Conservation (phyloP, 2,797 vertebrate genomes). For the Antennarius maculatus region DNA sequence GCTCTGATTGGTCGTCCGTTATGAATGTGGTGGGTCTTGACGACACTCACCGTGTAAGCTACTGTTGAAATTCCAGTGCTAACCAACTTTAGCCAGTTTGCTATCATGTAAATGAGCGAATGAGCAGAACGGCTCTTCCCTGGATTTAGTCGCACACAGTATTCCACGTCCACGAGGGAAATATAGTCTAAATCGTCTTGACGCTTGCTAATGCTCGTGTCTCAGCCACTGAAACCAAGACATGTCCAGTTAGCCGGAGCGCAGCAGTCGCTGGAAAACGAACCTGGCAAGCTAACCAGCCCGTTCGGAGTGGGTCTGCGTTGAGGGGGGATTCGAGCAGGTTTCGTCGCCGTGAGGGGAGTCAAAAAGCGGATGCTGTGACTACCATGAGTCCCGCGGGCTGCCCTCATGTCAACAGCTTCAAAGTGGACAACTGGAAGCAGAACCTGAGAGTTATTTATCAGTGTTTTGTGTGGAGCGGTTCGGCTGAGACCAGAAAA, state of each 20-base stretch:
- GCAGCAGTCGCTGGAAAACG: constrained; percentile 69
- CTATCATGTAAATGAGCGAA: constrained; percentile 69
- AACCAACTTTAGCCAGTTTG: constrained; percentile 81
- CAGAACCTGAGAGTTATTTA: constrained; percentile 96
- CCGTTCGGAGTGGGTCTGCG: constrained; percentile 47
- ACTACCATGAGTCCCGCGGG: constrained; percentile 91
- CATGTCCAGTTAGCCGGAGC: constrained; percentile 73
- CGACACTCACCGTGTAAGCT: constrained; percentile 62
- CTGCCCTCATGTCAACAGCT: constrained; percentile 94
- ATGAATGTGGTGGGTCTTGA: constrained; percentile 66
- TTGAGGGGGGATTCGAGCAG: constrained; percentile 49
- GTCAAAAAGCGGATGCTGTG: constrained; percentile 70
- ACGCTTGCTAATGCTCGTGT: constrained; percentile 64
- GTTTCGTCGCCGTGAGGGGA: constrained; percentile 58
- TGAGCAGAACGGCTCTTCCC: constrained; percentile 19
- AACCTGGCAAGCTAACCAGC: constrained; percentile 66
- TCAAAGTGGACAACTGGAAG: constrained; percentile 99
- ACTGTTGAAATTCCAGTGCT: constrained; percentile 84
- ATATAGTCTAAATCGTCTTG: constrained; percentile 42
- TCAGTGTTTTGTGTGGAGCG: constrained; percentile 98
- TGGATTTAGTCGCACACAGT: constrained; percentile 18
- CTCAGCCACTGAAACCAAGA: constrained; percentile 53
- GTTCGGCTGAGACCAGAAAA: constrained; percentile 93
- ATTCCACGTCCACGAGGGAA: constrained; percentile 42
- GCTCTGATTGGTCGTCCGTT: constrained; percentile 53